Evolutionary conservation across 2,888 invertebrate species (phyloP), one percentile per base, ranked within the genome.

Genomic region (Nomada flava): DNA sequence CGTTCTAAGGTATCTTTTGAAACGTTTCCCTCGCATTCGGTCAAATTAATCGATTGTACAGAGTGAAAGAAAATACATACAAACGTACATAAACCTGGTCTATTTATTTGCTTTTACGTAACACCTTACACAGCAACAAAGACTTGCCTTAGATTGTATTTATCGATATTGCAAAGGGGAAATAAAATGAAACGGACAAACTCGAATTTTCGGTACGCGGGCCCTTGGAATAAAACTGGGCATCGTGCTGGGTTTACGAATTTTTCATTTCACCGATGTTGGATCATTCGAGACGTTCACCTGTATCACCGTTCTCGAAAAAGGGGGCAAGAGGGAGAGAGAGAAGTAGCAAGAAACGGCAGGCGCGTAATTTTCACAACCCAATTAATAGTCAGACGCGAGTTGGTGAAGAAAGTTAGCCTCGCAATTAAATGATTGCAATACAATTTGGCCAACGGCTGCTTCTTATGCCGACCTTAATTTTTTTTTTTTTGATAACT

Each of bases 51-150:
- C 18, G 59, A n/a, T 63, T 20, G 13, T 9, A 9, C 18, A 36
- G 26, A 44, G n/a, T 63, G 20, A 36, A 82, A 72, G 76, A 44
- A 84, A 86, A 65, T 7, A 50, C 44, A 26, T 69, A 47, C 53
- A 53, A 72, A 23, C 36, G 47, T 83, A 50, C 63, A 63, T 81
- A 79, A 87, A 85, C 68, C 71, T 76, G 82, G 64, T 77, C 63
- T 75, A 62, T 87, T 88, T 87, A 87, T 87, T 57, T 59, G 36
- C 63, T 36, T 47, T 80, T 80, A 87, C 74, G 82, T 79, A 87
- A 86, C 84, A 87, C 76, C 82, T 87, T 87, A 82, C 82, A 87
- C 78, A 87, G 79, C 75, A 87, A 83, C 79, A 82, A 83, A 74
- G 63, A 71, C 71, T 79, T 60, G 15, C 62, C 64, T 55, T 69